Evolutionary conservation across 2,888 invertebrate species (phyloP).

Genomic region (Hirtodrosophila confusa): DNA sequence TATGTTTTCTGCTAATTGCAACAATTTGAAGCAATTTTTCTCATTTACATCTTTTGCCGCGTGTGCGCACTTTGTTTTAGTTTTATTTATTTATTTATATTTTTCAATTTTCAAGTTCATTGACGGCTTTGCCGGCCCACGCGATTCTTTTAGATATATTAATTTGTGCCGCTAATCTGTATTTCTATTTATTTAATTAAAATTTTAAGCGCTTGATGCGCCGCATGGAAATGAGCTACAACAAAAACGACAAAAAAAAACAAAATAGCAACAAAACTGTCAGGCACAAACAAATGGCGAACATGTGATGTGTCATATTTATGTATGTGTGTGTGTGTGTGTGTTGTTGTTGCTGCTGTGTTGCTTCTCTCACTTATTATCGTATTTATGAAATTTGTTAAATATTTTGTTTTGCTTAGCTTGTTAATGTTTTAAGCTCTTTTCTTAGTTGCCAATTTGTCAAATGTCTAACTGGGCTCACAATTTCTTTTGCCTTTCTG

Average conservation of each 20-base stretch:
- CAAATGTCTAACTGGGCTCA: slow-evolving; percentile 43
- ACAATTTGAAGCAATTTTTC: slow-evolving; percentile 26
- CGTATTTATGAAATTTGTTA: slow-evolving; percentile 57
- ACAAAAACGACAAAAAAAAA: neutral
- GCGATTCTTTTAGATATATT: slow-evolving; percentile 12
- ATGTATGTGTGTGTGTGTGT: slow-evolving; percentile 11
- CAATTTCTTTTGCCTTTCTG: neutral
- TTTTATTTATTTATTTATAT: slow-evolving; percentile 14
- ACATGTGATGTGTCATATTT: slow-evolving; percentile 58
- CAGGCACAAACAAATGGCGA: slow-evolving; percentile 61
- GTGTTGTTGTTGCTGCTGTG: slow-evolving; percentile 19
- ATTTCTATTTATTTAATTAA: slow-evolving; percentile 52
- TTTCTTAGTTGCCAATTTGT: slow-evolving; percentile 67
- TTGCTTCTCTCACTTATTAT: slow-evolving; percentile 48
- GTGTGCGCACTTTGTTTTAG: slow-evolving; percentile 25
- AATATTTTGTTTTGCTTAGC: slow-evolving; percentile 34
- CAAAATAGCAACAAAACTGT: slow-evolving; percentile 20
- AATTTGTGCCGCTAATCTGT: slow-evolving; percentile 31
- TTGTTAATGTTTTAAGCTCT: slow-evolving; percentile 48
- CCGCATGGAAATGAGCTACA: slow-evolving; percentile 57
- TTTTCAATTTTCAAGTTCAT: slow-evolving; percentile 71
- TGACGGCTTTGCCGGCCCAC: slow-evolving; percentile 44
- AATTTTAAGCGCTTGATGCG: slow-evolving; percentile 30
- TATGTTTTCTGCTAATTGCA: slow-evolving; percentile 25
- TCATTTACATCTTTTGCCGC: slow-evolving; percentile 35